Base-by-base conservation (phyloP, 2,797 vertebrate species). In the Ctenosaura bakeri region DNA sequence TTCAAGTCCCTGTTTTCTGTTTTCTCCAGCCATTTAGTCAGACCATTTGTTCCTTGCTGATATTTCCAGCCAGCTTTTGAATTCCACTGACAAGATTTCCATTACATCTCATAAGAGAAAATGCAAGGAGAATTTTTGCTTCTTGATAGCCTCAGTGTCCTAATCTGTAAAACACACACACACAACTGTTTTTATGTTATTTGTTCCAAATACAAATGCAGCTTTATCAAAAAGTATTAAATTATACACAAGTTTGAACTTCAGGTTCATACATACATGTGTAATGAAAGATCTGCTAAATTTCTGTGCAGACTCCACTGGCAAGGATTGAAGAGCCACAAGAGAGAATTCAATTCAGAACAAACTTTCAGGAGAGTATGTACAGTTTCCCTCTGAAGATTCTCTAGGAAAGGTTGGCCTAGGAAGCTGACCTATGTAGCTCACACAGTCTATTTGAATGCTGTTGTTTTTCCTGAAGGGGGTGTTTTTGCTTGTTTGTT, bases 31-130 rank as follows among this genome's bases (percentile, higher is more conserved):
- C 91, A 83, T 91, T 93, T 89, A 86, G 6, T 83, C 62, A 54
- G 50, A 52, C 76, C 73, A 42, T 89, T 89, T 89, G 56, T 89
- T 92, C 69, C 92, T 0, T 0, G 83, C 74, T 76, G 32, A 18
- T 16, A 16, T 85, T 26, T 85, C 8, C 89, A 95, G 82, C 59
- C 66, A 88, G 16, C 82, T 92, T 91, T 93, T 87, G 88, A 24
- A 59, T n/a, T 90, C 9, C 20, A 77, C 22, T 83, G 35, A 42
- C 85, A 92, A 86, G 88, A 94, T 50, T 59, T 77, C 20, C 35
- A 81, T 14, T 50, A 4, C 62, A 50, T 92, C 69, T n/a, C 87
- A 1, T 32, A 50, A 76, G 77, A 92, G 56, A 84, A 13, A 85
- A 0, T 69, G 82, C 69, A 52, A 90, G 42, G 80, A 94, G 84